A percentile compares a stretch with the other conserved stretches of the same genome.
These are phyloP conservation scores for Melipona bicolor DNA, from an alignment of 2,888 invertebrate genomes.

Conservation along the genomic window DNA sequence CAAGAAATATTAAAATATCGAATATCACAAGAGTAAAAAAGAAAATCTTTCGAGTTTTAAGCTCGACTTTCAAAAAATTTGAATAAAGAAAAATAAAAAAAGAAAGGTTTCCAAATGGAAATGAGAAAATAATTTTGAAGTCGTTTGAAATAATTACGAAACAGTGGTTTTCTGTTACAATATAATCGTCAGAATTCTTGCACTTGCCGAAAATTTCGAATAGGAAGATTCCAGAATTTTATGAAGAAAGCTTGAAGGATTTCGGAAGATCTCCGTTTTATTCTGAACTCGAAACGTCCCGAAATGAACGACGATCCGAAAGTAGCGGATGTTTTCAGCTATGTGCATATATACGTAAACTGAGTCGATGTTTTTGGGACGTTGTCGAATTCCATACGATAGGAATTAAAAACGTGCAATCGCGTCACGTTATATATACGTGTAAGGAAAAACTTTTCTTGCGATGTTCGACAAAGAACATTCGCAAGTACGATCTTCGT, in stretches of 20 bases:
- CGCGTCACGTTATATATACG: background rate
- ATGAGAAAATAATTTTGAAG: background rate
- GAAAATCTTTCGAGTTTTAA: background rate
- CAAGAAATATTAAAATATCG: background rate
- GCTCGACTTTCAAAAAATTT: background rate
- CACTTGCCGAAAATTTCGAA: background rate
- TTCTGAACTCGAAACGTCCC: conserved; percentile 5
- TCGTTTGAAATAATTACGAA: background rate
- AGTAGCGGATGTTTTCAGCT: background rate
- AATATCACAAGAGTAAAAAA: background rate
- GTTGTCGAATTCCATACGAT: background rate
- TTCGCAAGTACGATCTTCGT: background rate
- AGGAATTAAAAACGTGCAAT: background rate
- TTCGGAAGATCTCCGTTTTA: conserved; percentile 6
- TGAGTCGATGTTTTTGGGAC: background rate
- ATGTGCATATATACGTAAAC: background rate
- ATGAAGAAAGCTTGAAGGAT: background rate
- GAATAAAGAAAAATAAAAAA: background rate
- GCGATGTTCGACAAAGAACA: background rate
- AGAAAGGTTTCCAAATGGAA: too few relatives aligned
- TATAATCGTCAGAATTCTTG: background rate
- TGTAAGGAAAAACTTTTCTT: background rate
- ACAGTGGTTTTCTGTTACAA: background rate
- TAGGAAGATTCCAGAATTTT: background rate
- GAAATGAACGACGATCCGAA: background rate